A percentile compares a stretch with the other conserved stretches of the same genome.
Evolutionary conservation across 2,113 vertebrate genomes (phyloP).

Genomic region (Megaceryle maxima): DNA sequence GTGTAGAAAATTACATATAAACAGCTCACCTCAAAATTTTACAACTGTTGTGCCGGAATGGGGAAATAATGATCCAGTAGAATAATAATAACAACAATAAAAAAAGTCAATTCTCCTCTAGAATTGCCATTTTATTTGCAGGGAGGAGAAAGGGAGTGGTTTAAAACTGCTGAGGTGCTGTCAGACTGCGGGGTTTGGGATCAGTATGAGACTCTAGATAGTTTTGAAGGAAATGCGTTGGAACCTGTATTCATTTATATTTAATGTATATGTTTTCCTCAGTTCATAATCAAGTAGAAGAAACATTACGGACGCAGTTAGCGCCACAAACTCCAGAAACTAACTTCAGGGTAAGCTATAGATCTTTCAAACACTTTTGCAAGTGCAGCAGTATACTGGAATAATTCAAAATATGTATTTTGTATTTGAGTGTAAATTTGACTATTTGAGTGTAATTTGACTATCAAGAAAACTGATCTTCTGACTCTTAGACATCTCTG

Average conservation of each 20-base stretch:
- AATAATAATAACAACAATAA: neutral
- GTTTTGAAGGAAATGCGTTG: conserved; percentile 62
- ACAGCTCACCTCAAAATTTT: neutral
- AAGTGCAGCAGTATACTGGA: conserved; percentile 44
- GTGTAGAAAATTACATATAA: neutral
- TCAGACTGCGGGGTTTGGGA: conserved; percentile 18
- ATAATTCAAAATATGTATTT: conserved; percentile 50
- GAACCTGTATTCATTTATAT: conserved; percentile 77
- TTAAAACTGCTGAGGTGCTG: neutral
- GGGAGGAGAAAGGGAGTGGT: neutral
- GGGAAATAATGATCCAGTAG: neutral
- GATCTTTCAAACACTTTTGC: conserved; percentile 65
- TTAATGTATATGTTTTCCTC: conserved; percentile 76
- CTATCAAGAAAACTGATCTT: conserved; percentile 38
- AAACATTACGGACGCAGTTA: conserved; percentile 84
- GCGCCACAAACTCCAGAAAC: conserved; percentile 83
- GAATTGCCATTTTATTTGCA: neutral
- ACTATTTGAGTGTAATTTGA: conserved; percentile 62
- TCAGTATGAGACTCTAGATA: neutral
- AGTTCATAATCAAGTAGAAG: conserved; percentile 86
- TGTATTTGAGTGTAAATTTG: conserved; percentile 64
- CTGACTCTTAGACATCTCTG: conserved; percentile 55
- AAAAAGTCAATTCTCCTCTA: neutral
- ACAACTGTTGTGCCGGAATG: neutral
- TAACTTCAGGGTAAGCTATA: conserved; percentile 85